Evolutionary conservation across 1,140 invertebrate species (phyloP), one percentile per base, ranked within the genome.

Genomic region (Drosophila melanogaster): DNA sequence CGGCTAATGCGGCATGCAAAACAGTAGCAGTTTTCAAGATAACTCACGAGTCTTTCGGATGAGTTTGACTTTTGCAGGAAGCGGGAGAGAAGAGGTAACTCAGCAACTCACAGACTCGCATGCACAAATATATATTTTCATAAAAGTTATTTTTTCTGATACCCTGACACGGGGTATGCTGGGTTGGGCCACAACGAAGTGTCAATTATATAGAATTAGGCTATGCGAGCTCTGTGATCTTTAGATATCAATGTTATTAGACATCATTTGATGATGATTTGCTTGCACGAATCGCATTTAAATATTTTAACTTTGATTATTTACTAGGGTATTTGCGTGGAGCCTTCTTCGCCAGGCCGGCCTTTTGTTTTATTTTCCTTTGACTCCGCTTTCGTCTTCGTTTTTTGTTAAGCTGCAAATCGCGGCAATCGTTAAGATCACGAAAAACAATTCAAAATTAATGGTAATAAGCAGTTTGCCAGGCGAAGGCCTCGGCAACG

Each of bases 381-480:
- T 33, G 38, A 35, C 54, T 51, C 46, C 33, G 50, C 33, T 56
- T 65, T 59, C 24, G 53, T 75, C 51, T 66, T 65, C 47, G 65
- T 75, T 73, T 73, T 81, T 81, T 89, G 77, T 84, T 84, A 89
- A 90, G 85, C 84, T 89, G 84, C 85, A 89, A 89, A 89, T 89
- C 84, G 84, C 84, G 85, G 85, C 81, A 89, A 92, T 92, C 90
- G 90, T 92, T 92, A 92, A 90, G 87, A 92, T 91, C 90, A 92
- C 87, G 90, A 92, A 92, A 90, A 91, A 90, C 90, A 91, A 86
- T 90, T 91, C 87, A 91, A 91, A 91, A 91, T 92, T 92, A 90
- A 92, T 92, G 90, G 85, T 92, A 92, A 92, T 92, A 91, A 92
- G 84, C 90, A 91, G 90, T 92, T 92, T 62, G 76, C 67, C 70